A percentile compares a stretch with the other conserved stretches of the same genome.
These are phyloP conservation scores for Regulus satrapa DNA, from an alignment of 2,113 vertebrate genomes.

Conservation along the genomic window DNA sequence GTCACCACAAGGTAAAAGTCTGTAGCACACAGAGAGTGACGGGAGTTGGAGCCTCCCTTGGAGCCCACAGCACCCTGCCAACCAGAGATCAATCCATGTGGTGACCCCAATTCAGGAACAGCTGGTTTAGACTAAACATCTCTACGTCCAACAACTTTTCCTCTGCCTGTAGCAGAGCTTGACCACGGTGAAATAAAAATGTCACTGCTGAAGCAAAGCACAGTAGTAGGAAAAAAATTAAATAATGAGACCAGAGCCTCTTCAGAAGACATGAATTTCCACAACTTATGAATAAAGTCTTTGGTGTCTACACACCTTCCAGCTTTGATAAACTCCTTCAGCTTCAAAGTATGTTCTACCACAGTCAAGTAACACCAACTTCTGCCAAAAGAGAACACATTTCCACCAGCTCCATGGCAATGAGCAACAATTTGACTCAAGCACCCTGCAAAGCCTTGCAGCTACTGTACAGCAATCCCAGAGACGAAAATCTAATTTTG, in stretches of 20 bases:
- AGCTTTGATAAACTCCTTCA: not conserved
- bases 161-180: not conserved
- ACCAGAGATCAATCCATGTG: not conserved
- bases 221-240: not conserved
- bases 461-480: not conserved
- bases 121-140: not conserved
- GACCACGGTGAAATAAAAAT: accelerated
- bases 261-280: not conserved
- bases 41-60: not conserved
- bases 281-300: not conserved
- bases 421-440: not conserved
- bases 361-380: not conserved
- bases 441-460: not conserved
- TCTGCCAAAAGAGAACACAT: not conserved
- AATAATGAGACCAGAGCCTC: not conserved
- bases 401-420: not conserved
- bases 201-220: not conserved
- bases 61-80: not conserved
- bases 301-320: not conserved
- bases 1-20: not conserved
- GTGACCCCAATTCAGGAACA: not conserved
- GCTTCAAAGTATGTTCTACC: not conserved
- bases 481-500: not conserved
- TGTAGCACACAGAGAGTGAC: not conserved
- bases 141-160: not conserved